A percentile compares a stretch with the other conserved stretches of the same genome.
Evolutionary conservation across 2,888 invertebrate genomes (phyloP).

Genomic region (Odontocerum albicorne): DNA sequence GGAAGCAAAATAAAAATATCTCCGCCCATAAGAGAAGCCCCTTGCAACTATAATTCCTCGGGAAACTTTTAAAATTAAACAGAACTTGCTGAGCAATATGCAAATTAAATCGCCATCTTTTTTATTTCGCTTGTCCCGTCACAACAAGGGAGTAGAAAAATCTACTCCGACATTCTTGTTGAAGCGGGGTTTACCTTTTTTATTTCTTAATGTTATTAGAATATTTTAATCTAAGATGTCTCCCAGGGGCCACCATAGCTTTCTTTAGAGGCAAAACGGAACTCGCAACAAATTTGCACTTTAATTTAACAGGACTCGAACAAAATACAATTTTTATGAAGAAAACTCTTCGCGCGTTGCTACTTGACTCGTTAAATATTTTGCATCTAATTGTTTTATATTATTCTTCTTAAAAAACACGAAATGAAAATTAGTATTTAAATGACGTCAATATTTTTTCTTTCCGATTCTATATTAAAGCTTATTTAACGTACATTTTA

Average conservation of each 20-base stretch:
- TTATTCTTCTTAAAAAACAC: too few relatives aligned
- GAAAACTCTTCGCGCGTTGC: too few relatives aligned
- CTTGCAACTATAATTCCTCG: conserved; percentile 28
- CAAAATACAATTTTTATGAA: not conserved
- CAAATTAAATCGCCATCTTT: conserved; percentile 32
- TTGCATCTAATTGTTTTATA: too few relatives aligned
- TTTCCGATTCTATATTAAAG: too few relatives aligned
- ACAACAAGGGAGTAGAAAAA: conserved; percentile 31
- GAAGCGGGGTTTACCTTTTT: conserved; percentile 16
- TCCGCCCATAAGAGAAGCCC: conserved; percentile 5
- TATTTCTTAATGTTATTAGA: conserved; percentile 30
- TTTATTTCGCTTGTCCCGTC: conserved; percentile 24
- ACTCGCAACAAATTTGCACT: conserved; percentile 24
- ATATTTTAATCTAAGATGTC: conserved; percentile 30
- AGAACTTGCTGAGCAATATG: conserved; percentile 36
- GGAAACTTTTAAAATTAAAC: conserved; percentile 35
- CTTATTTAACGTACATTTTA: too few relatives aligned
- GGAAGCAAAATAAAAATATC: conserved; percentile 19
- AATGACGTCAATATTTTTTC: too few relatives aligned
- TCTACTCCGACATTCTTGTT: conserved; percentile 21
- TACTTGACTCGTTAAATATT: too few relatives aligned
- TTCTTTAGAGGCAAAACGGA: too few relatives aligned
- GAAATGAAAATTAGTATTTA: too few relatives aligned
- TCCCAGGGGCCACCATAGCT: too few relatives aligned
- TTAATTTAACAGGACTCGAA: conserved; percentile 16